Percentiles rank a stretch among this genome's conserved stretches.
phyloP scores from a whole-genome alignment of 2,888 invertebrate genomes.

The Brassicogethes aeneus region DNA sequence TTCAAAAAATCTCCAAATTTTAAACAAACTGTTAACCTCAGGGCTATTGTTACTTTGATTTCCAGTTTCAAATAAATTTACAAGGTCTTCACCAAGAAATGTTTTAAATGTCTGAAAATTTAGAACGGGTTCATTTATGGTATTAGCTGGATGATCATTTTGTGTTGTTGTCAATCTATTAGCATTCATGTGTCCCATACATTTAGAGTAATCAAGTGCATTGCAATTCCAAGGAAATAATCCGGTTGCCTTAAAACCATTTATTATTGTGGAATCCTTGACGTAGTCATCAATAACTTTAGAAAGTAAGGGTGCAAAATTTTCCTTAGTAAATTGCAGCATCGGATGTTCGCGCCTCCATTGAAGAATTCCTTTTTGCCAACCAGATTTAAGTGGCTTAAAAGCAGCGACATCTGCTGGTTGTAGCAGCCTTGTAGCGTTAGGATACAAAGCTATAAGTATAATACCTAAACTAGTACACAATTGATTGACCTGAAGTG shows the following conservation, averaged over 20 bases:
- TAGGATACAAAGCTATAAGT: slow-evolving; percentile 24
- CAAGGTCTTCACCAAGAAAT: no score
- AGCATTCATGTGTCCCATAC: slow-evolving; percentile 8
- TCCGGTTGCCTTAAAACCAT: no score
- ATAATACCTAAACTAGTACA: slow-evolving; percentile 23
- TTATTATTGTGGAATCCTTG: no score
- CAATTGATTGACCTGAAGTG: slow-evolving; percentile 19
- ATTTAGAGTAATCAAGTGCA: slow-evolving; percentile 13
- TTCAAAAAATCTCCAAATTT: no score
- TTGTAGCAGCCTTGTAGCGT: no score
- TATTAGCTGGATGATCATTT: no score
- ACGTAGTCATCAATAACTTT: slow-evolving; percentile 11
- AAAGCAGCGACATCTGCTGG: slow-evolving; percentile 24
- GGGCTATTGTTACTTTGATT: no score
- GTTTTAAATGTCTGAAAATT: no score
- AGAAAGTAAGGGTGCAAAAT: slow-evolving; percentile 21
- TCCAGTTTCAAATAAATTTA: no score
- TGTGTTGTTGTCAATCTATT: no score
- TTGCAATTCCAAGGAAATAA: slow-evolving; percentile 15
- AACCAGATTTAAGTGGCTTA: slow-evolving; percentile 18
- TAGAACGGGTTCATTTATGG: no score
- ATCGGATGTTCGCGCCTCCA: slow-evolving; percentile 19
- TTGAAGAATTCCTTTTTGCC: slow-evolving; percentile 18
- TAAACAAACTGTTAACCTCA: no score
- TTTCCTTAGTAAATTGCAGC: slow-evolving; percentile 17